Conservation (phyloP, 2,113 vertebrate species). For the Halichoeres trimaculatus region DNA sequence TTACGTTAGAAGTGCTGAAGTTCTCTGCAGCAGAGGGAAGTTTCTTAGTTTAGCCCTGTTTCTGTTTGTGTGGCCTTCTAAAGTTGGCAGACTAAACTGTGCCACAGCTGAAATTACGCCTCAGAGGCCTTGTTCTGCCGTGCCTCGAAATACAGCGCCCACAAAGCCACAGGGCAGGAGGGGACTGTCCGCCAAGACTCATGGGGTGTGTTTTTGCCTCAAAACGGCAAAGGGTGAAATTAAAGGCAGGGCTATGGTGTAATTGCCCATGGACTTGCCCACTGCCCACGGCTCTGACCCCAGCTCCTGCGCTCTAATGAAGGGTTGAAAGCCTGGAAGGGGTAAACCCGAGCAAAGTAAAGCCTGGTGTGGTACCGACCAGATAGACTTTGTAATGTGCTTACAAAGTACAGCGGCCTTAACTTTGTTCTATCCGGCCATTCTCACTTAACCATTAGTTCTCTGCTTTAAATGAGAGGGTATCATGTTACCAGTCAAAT, state of each 20-base stretch:
- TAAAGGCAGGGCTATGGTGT: slow-evolving; percentile 74
- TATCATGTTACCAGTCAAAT: slow-evolving; percentile 41
- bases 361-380: slow-evolving; percentile 41
- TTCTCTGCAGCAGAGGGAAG: slow-evolving; percentile 24
- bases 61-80: slow-evolving; percentile 67
- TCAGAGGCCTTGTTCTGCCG: slow-evolving; percentile 57
- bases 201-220: slow-evolving; percentile 70
- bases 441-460: slow-evolving; percentile 50
- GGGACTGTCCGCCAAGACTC: slow-evolving; percentile 65
- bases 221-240: slow-evolving; percentile 71
- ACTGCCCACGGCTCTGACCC: slow-evolving; percentile 67
- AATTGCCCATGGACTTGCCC: slow-evolving; percentile 77
- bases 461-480: slow-evolving; percentile 33
- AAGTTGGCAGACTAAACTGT: slow-evolving; percentile 69
- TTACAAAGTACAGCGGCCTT: slow-evolving; percentile 38
- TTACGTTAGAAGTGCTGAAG: slow-evolving; percentile 30
- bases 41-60: slow-evolving; percentile 52
- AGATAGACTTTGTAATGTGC: slow-evolving; percentile 58
- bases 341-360: slow-evolving; percentile 49
- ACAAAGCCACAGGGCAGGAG: slow-evolving; percentile 75
- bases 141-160: slow-evolving; percentile 70
- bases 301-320: slow-evolving; percentile 70
- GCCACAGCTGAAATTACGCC: slow-evolving; percentile 64
- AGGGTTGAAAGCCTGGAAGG: slow-evolving; percentile 60
- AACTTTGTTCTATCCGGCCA: slow-evolving; percentile 39